Conservation (phyloP, 2,888 invertebrate species). For the Baronia brevicornis region DNA sequence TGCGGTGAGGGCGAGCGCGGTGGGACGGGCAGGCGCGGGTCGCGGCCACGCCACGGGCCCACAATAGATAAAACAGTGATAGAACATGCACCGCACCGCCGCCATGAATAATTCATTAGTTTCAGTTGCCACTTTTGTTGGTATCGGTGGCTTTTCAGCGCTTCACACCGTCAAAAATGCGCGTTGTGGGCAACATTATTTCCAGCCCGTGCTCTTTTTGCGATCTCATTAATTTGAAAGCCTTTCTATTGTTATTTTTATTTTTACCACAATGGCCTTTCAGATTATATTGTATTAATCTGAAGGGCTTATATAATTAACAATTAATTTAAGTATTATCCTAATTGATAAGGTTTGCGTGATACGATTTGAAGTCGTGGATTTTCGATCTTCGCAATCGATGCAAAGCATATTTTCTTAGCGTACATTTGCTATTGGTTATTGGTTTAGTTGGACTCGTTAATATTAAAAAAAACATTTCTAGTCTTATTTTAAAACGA, state of each 20-base stretch:
- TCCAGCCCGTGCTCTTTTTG: constrained; percentile 51
- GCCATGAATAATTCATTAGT: constrained; percentile 75
- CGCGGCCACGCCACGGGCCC: constrained; percentile 38
- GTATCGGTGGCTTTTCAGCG: constrained; percentile 75
- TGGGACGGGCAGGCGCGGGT: constrained; percentile 36
- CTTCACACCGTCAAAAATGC: constrained; percentile 70
- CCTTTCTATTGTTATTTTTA: constrained; percentile 8
- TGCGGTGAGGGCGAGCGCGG: constrained; percentile 49
- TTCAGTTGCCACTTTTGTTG: constrained; percentile 75
- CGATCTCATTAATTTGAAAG: constrained; percentile 30
- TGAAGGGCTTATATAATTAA: background rate
- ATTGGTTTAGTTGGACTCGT: too few relatives aligned
- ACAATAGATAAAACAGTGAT: constrained; percentile 77
- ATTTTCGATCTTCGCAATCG: too few relatives aligned
- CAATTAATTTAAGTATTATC: too few relatives aligned
- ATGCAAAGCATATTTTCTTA: too few relatives aligned
- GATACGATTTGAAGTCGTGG: too few relatives aligned
- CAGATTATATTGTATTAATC: constrained; percentile 1
- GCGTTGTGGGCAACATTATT: constrained; percentile 65
- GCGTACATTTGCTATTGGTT: too few relatives aligned
- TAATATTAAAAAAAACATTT: too few relatives aligned
- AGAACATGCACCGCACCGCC: constrained; percentile 75
- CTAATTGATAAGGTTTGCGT: too few relatives aligned
- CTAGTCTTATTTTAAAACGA: too few relatives aligned
- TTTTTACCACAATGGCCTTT: background rate